Percentiles rank a stretch among this genome's conserved stretches.
These are phyloP conservation scores for Oceanodroma tethys DNA, from an alignment of 2,113 vertebrate species.

Conservation along the genomic window DNA sequence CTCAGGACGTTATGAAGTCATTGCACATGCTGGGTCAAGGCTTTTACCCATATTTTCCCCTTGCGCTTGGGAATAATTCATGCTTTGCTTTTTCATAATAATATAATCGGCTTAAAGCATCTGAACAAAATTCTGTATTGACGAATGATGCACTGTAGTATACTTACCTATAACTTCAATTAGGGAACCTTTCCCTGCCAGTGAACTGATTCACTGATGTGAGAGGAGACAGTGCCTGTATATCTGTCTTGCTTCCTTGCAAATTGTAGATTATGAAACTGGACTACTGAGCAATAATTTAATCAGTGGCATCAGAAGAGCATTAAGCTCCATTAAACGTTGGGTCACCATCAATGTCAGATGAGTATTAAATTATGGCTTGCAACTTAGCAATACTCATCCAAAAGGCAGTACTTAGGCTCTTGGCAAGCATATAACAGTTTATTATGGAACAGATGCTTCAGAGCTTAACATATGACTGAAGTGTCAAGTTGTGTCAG, in stretches of 20 bases:
- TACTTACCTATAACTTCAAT: slow-evolving; percentile 51
- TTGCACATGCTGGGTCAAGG: slow-evolving; percentile 51
- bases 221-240: slow-evolving; percentile 26
- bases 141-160: not conserved
- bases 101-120: slow-evolving; percentile 20
- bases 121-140: not conserved
- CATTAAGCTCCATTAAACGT: slow-evolving; percentile 66
- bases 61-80: slow-evolving; percentile 11
- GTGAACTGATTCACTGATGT: slow-evolving; percentile 26
- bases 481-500: slow-evolving; percentile 39
- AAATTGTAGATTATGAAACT: slow-evolving; percentile 52
- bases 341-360: slow-evolving; percentile 56
- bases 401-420: slow-evolving; percentile 54
- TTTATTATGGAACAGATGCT: slow-evolving; percentile 56
- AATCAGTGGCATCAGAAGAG: slow-evolving; percentile 63
- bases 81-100: not conserved
- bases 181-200: slow-evolving; percentile 13
- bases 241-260: slow-evolving; percentile 47
- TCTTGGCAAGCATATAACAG: slow-evolving; percentile 41
- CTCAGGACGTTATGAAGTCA: slow-evolving; percentile 67
- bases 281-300: slow-evolving; percentile 65
- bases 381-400: slow-evolving; percentile 53
- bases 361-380: slow-evolving; percentile 66
- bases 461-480: slow-evolving; percentile 27
- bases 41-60: slow-evolving; percentile 46